Evolutionary conservation across 1,140 invertebrate genomes (phyloP), one percentile per base, ranked within the genome.

Genomic region (Cydia fagiglandana): DNA sequence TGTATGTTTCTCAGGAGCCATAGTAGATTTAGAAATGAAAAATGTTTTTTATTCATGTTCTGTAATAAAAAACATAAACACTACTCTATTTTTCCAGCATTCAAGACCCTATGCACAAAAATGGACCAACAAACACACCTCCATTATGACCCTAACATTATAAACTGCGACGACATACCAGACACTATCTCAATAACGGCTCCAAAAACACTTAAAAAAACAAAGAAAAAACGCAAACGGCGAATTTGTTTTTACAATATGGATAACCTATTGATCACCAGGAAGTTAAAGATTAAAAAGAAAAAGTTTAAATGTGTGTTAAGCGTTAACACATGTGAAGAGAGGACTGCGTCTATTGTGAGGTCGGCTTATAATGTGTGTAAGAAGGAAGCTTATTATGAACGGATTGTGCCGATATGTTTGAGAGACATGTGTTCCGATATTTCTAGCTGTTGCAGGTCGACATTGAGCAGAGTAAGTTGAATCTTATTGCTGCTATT

Each of bases 221-320:
- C 13, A 47, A 82, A 79, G 38, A 80, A 74, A 15, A 77, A 74
- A 50, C 13, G 56, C 2, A 50, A 64, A 47, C 4, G 41, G 66
- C 74, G 24, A 20, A 24, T 64, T n/a, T 13, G 75, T n/a, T 7
- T 24, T 50, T 47, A 68, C 20, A 78, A 76, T 4, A 73, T 30
- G 15, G 70, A 78, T 73, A 76, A 64, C 4, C 45, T 80, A 1
- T 30, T 78, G 7, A 75, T 76, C 17, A 75, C 79, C 20, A 66
- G 75, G 73, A 76, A 78, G 73, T 68, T 80, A n/a, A 53, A 78
- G 5, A 5, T 80, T 2, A 78, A 76, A 28, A 78, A 80, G 64
- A 64, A 74, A 20, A 80, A 80, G n/a, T 68, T 56, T 47, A 75
- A 74, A 30, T 78, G 77, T 68, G 34, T 80, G 2, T 38, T 75